Percentiles rank a stretch among this genome's conserved stretches.
Evolutionary conservation across 1,140 invertebrate species (phyloP).

Genomic region (Pinna nobilis): DNA sequence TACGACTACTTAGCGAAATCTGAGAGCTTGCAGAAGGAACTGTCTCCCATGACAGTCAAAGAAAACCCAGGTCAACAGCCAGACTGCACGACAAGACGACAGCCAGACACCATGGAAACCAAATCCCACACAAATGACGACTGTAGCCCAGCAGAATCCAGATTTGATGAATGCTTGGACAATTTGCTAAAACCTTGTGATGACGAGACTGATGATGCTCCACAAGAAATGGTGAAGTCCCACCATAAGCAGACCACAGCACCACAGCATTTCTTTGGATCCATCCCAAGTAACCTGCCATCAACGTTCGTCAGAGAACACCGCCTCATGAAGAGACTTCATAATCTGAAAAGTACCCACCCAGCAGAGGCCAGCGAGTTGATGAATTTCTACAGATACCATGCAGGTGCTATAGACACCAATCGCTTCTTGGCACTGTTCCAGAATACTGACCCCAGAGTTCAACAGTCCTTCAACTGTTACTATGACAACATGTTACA

Average conservation of each 20-base stretch:
- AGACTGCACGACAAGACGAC: not conserved
- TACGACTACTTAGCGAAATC: no score
- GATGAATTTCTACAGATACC: conserved; percentile 49
- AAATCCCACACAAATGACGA: not conserved
- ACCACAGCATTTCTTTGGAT: conserved; percentile 14
- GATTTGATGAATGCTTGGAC: not conserved
- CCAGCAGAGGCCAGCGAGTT: conserved; percentile 43
- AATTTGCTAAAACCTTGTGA: not conserved
- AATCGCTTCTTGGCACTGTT: conserved; percentile 48
- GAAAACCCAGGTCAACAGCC: no score
- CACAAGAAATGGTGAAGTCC: not conserved
- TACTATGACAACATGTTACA: conserved; percentile 52
- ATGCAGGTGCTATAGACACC: conserved; percentile 49
- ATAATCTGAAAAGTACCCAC: conserved; percentile 27
- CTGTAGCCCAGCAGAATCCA: conserved; percentile 1
- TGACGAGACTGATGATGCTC: not conserved
- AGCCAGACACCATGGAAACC: not conserved
- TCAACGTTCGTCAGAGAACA: conserved; percentile 39
- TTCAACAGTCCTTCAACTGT: conserved; percentile 36
- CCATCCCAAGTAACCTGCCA: conserved; percentile 14
- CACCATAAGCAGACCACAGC: not conserved
- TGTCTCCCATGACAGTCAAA: no score
- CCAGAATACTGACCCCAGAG: conserved; percentile 37
- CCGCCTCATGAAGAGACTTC: conserved; percentile 42
- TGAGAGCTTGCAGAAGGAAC: no score